A percentile compares a stretch with the other conserved stretches of the same genome.
Evolutionary conservation across 2,888 invertebrate species (phyloP).

Genomic region (Drosophila leonis): DNA sequence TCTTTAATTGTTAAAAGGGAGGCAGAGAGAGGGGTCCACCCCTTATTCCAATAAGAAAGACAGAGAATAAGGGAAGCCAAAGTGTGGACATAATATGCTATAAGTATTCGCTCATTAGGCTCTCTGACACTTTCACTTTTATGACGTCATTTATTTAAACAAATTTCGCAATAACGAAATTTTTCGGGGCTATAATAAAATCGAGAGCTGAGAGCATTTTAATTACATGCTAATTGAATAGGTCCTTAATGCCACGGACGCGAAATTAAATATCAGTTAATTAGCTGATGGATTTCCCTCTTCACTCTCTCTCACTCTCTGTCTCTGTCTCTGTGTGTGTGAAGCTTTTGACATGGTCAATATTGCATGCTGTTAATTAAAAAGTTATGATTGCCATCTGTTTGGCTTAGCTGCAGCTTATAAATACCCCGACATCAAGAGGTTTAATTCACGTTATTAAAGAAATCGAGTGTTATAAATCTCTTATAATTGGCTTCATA

Average conservation of each 20-base stretch:
- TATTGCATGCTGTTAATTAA: constrained; percentile 43
- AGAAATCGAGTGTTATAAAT: constrained; percentile 10
- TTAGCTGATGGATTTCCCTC: constrained; percentile 45
- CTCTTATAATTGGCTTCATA: constrained; percentile 17
- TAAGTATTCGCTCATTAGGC: constrained; percentile 41
- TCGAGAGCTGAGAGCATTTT: constrained; percentile 13
- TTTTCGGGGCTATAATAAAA: constrained; percentile 18
- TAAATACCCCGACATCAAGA: constrained; percentile 1
- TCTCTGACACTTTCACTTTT: constrained; percentile 9
- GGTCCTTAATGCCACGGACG: constrained; percentile 33
- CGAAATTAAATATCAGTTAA: constrained; percentile 42
- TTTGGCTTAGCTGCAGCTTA: constrained; percentile 16
- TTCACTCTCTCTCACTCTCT: background rate
- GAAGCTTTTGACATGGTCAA: constrained; percentile 14
- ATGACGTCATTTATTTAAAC: constrained; percentile 34
- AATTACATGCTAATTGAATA: constrained; percentile 45
- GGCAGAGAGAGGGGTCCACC: no score
- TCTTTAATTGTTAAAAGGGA: constrained; percentile 28
- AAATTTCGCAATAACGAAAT: constrained; percentile 14
- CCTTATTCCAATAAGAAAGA: no score
- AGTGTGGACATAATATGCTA: constrained; percentile 14
- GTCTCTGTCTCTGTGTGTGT: background rate
- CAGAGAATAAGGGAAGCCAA: background rate
- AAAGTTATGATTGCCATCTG: constrained; percentile 40
- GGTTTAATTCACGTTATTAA: constrained; percentile 1